Evolutionary conservation across 2,113 vertebrate genomes (phyloP).

Genomic region (Nannobrachium achirus): DNA sequence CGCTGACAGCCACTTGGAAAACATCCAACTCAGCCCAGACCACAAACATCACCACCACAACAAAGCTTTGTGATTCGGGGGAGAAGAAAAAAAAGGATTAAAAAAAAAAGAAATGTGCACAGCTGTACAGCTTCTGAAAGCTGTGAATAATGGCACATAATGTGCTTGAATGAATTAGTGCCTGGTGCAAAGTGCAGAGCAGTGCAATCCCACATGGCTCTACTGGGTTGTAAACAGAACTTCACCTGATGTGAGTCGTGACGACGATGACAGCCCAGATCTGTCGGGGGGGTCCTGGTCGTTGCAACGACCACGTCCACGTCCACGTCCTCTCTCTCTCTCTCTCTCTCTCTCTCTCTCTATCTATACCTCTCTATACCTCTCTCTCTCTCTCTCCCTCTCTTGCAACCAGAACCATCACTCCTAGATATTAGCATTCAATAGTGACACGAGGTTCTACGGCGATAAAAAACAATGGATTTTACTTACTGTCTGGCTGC

Average conservation of each 20-base stretch:
- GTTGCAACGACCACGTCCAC: too few species aligned
- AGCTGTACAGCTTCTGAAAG: constrained; percentile 16
- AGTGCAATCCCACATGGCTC: constrained; percentile 3
- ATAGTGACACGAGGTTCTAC: constrained; percentile 35
- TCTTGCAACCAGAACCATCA: constrained; percentile 33
- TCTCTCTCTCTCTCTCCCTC: too few species aligned
- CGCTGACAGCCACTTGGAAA: neutral
- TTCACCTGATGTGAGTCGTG: constrained; percentile 27
- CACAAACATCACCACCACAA: constrained; percentile 1
- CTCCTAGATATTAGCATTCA: constrained; percentile 58
- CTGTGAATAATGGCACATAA: constrained; percentile 10
- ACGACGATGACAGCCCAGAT: neutral
- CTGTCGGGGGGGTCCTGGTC: too few species aligned
- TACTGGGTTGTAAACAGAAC: constrained; percentile 46
- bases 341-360: too few species aligned
- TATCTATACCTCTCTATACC: constrained; percentile 27
- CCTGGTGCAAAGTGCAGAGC: constrained; percentile 5
- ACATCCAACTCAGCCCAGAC: neutral
- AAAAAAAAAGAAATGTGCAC: neutral
- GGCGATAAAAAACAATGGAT: constrained; percentile 70
- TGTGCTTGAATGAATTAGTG: constrained; percentile 22
- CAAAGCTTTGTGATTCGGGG: constrained; percentile 13
- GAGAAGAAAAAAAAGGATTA: neutral
- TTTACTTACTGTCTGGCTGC: constrained; percentile 71
- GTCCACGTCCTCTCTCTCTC: too few species aligned